phyloP scores from a whole-genome alignment of 1,140 invertebrate genomes.

The Bursaphelenchus mucronatus region DNA sequence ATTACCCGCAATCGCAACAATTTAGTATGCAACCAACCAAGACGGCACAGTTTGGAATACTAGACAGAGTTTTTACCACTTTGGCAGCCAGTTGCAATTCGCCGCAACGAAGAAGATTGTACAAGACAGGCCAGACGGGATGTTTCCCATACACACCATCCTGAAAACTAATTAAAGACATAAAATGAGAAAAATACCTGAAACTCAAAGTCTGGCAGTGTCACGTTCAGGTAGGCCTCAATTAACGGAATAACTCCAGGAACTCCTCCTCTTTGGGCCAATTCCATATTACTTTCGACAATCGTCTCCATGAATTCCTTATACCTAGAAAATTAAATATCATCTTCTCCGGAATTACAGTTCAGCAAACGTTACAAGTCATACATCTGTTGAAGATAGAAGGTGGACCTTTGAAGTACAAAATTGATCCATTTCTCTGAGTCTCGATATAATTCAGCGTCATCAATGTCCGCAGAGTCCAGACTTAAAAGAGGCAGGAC shows the following conservation, averaged over 20 bases:
- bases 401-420: constrained; percentile 34
- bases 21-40: constrained; percentile 23
- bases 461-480: constrained; percentile 19
- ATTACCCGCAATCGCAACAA: constrained; percentile 2
- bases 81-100: constrained; percentile 25
- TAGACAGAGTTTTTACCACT: constrained; percentile 32
- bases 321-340: constrained; percentile 32
- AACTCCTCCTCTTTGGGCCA: constrained; percentile 40
- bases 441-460: constrained; percentile 28
- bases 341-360: constrained; percentile 3
- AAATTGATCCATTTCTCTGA: constrained; percentile 36
- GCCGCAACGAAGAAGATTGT: constrained; percentile 41
- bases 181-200: constrained; percentile 28
- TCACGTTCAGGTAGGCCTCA: constrained; percentile 49
- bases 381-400: constrained; percentile 39
- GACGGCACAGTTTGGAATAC: constrained; percentile 33
- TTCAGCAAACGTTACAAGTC: too few relatives aligned
- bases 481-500: constrained; percentile 26
- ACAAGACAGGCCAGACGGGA: constrained; percentile 40
- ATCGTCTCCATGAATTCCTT: constrained; percentile 42
- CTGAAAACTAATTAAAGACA: constrained; percentile 19
- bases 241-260: constrained; percentile 40
- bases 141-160: constrained; percentile 37
- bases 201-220: constrained; percentile 8
- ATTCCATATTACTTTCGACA: constrained; percentile 38